phyloP scores from a whole-genome alignment of 2,113 vertebrate genomes.

The Puffinus mauretanicus region DNA sequence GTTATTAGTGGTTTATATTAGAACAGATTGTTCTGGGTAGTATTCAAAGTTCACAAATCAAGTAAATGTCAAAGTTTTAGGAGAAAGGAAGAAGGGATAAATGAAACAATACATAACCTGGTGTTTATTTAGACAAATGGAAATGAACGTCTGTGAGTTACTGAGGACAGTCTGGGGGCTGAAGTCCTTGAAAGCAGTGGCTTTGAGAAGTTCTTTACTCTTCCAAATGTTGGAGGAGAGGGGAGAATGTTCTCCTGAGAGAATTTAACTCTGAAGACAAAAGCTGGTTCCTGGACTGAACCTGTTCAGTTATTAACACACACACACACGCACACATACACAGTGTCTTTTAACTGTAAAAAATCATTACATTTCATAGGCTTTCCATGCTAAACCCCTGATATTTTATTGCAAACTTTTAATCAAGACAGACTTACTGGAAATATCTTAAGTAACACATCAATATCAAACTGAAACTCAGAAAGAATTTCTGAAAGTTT shows the following conservation, averaged over 20 bases:
- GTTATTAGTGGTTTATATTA: neutral
- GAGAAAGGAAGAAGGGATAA: neutral
- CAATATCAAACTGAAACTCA: neutral
- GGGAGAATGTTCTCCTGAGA: accelerated
- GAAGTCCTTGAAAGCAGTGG: neutral
- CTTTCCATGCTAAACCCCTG: neutral
- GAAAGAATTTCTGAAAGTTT: neutral
- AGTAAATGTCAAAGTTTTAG: neutral
- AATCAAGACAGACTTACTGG: neutral
- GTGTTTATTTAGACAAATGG: neutral
- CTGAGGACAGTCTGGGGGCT: neutral
- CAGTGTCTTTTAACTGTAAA: neutral
- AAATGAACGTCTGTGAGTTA: neutral
- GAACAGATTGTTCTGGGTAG: neutral
- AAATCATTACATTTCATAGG: neutral
- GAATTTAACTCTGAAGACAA: neutral
- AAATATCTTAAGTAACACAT: neutral
- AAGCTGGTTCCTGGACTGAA: neutral
- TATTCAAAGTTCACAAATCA: neutral
- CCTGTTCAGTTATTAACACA: neutral
- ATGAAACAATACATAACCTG: neutral
- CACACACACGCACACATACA: too few species aligned
- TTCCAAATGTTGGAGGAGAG: neutral
- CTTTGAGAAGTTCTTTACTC: neutral
- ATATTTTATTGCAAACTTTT: neutral